A percentile compares a stretch with the other conserved stretches of the same genome.
Conservation (phyloP, 1,140 invertebrate species). For the Potamilus streckersoni region DNA sequence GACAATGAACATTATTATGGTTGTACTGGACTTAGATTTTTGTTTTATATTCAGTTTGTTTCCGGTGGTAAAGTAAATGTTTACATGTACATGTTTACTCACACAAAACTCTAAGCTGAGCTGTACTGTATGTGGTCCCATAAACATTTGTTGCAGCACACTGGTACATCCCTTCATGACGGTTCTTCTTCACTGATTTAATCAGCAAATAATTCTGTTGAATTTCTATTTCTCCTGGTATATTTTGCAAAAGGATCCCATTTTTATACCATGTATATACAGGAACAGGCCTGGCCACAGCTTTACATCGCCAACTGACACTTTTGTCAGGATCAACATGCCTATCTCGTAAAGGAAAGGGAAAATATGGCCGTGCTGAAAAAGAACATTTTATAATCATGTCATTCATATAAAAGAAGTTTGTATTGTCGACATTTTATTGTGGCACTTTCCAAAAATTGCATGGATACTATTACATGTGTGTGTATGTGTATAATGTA, state of each 20-base stretch:
- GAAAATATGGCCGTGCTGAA: slow-evolving; percentile 88
- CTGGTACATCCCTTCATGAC: slow-evolving; percentile 91
- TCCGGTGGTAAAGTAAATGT: too few relatives aligned
- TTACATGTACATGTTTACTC: slow-evolving; percentile 11
- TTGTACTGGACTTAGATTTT: too few relatives aligned
- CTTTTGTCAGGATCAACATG: slow-evolving; percentile 85
- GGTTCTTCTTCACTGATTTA: slow-evolving; percentile 68
- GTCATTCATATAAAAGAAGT: too few relatives aligned
- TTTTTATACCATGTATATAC: slow-evolving; percentile 91
- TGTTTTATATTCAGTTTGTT: too few relatives aligned
- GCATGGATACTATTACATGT: too few relatives aligned
- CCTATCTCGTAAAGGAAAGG: slow-evolving; percentile 87
- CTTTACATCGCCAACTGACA: slow-evolving; percentile 93
- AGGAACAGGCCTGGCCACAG: slow-evolving; percentile 92
- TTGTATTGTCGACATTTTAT: too few relatives aligned
- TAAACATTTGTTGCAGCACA: slow-evolving; percentile 89
- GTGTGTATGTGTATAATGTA: too few relatives aligned
- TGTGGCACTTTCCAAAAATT: too few relatives aligned
- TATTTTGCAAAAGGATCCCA: slow-evolving; percentile 64
- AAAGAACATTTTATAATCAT: slow-evolving; percentile 26
- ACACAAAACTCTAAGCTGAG: slow-evolving; percentile 81
- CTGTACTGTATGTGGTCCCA: slow-evolving; percentile 87
- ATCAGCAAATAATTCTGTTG: slow-evolving; percentile 12
- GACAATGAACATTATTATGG: too few relatives aligned
- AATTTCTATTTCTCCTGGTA: slow-evolving; percentile 26